A percentile compares a stretch with the other conserved stretches of the same genome.
Conservation (phyloP, 2,888 invertebrate genomes). For the Mystacides longicornis region DNA sequence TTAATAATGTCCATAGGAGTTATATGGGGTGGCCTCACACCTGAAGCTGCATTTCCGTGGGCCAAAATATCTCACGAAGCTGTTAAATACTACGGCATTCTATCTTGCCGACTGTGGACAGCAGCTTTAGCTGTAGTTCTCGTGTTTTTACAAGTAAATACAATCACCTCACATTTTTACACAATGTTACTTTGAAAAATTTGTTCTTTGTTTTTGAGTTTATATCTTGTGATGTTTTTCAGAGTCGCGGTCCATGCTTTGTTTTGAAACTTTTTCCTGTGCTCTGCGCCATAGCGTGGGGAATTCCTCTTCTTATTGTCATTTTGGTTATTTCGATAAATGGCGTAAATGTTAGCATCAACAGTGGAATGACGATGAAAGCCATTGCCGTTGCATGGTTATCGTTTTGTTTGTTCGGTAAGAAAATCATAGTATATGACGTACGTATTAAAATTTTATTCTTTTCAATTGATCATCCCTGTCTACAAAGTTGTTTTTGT, state of each 20-base stretch:
- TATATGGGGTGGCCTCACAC: slow-evolving; percentile 62
- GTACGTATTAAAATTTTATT: too few relatives aligned
- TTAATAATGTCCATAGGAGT: slow-evolving; percentile 63
- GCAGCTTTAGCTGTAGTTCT: slow-evolving; percentile 74
- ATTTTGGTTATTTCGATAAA: slow-evolving; percentile 56
- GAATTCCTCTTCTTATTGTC: slow-evolving; percentile 61
- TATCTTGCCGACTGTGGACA: slow-evolving; percentile 80
- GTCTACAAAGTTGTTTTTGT: not conserved
- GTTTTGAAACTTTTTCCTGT: slow-evolving; percentile 68
- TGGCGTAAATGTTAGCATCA: slow-evolving; percentile 66
- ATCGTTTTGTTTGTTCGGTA: slow-evolving; percentile 73
- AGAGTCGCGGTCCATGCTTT: slow-evolving; percentile 77
- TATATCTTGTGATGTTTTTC: slow-evolving; percentile 37
- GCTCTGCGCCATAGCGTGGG: slow-evolving; percentile 54
- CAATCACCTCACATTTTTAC: not conserved
- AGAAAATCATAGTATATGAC: too few relatives aligned
- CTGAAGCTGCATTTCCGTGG: slow-evolving; percentile 50
- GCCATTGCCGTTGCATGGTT: slow-evolving; percentile 68
- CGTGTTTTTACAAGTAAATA: slow-evolving; percentile 60
- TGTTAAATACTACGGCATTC: slow-evolving; percentile 68
- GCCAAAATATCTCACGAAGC: slow-evolving; percentile 66
- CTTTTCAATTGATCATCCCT: slow-evolving; percentile 8
- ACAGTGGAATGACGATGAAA: slow-evolving; percentile 70
- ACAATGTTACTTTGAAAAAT: too few relatives aligned
- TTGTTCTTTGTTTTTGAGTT: not conserved